Conservation (phyloP, 2,888 invertebrate species). For the Aelia acuminata region DNA sequence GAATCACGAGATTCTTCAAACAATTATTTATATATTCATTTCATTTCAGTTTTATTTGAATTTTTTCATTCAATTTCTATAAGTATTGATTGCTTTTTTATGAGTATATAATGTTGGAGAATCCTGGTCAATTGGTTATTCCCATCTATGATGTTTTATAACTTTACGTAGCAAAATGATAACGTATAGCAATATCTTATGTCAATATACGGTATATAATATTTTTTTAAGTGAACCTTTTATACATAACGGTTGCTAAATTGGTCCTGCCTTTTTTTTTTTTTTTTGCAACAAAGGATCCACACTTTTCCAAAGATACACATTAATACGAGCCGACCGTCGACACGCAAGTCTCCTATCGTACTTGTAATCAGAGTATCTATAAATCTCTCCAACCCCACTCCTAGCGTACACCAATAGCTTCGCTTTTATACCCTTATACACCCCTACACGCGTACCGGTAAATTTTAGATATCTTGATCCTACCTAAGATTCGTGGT, state of each 20-base stretch:
- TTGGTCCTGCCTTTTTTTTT: not conserved
- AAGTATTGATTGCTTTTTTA: too few relatives aligned
- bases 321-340: not conserved
- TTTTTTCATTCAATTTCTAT: too few relatives aligned
- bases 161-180: too few relatives aligned
- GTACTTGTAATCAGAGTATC: not conserved
- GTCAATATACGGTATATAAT: too few relatives aligned
- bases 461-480: constrained; percentile 23
- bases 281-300: not conserved
- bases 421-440: not conserved
- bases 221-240: not conserved
- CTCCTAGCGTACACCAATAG: constrained; percentile 9
- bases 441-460: constrained; percentile 1
- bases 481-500: not conserved
- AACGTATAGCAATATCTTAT: too few relatives aligned
- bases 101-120: too few relatives aligned
- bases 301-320: constrained; percentile 17
- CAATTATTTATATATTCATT: too few relatives aligned
- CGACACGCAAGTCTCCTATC: not conserved
- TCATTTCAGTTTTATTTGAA: too few relatives aligned
- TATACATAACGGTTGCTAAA: not conserved
- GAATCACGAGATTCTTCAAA: too few relatives aligned
- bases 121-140: too few relatives aligned
- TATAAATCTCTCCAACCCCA: not conserved
- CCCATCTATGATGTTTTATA: too few relatives aligned